Evolutionary conservation across 2,797 vertebrate genomes (phyloP).

Genomic region (Pyrocephalus nanus): DNA sequence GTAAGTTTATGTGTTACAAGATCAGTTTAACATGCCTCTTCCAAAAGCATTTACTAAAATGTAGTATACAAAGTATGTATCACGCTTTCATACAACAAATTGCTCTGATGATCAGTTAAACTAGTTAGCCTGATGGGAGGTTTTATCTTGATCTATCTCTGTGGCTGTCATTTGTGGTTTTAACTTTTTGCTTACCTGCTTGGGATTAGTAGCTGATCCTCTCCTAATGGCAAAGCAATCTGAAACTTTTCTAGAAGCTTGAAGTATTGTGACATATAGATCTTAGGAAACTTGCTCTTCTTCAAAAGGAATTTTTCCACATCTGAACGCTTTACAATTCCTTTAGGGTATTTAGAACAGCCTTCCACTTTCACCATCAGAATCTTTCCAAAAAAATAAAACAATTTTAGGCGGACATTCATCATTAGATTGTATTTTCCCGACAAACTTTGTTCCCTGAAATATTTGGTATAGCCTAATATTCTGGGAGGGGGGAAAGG

Average conservation of each 20-base stretch:
- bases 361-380: constrained; percentile 83
- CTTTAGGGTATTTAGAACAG: constrained; percentile 82
- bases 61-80: background rate
- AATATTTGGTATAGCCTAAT: background rate
- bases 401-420: background rate
- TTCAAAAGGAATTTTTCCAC: constrained; percentile 88
- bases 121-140: background rate
- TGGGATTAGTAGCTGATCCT: constrained; percentile 90
- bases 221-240: constrained; percentile 90
- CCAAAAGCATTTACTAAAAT: background rate
- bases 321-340: constrained; percentile 85
- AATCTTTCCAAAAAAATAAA: constrained; percentile 77
- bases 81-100: background rate
- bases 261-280: constrained; percentile 88
- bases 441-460: background rate
- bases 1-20: background rate
- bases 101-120: background rate
- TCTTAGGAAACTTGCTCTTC: constrained; percentile 87
- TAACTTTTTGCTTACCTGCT: constrained; percentile 83
- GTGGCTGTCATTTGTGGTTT: background rate
- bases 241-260: constrained; percentile 96
- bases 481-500: background rate
- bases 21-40: background rate
- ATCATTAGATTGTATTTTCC: background rate
- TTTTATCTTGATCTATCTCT: background rate